Evolutionary conservation across 1,140 invertebrate species (phyloP), one percentile per base, ranked within the genome.

Genomic region (Dendroctonus valens): DNA sequence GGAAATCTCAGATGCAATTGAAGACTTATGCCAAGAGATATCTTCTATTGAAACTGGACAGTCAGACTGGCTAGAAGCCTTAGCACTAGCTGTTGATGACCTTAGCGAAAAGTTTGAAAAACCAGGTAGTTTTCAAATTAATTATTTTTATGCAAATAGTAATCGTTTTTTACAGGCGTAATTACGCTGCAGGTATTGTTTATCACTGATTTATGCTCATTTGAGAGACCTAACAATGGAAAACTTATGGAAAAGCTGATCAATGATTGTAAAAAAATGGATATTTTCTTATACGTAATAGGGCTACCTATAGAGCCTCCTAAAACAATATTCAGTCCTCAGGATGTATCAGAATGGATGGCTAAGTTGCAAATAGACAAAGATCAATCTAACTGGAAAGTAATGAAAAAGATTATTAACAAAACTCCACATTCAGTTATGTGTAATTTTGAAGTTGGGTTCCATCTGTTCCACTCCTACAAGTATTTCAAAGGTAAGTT

Each of bases 201-300:
- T 26, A 26, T 26, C 26, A 26, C 26, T 26, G 26, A 26, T 26
- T 26, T 26, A 26, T 26, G 26, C 26, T 26, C 26, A 26, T 26
- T 26, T 26, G 26, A 26, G 26, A 26, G 26, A 3, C 26, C 26
- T 26, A 3, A 26, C 26, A 26, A 26, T 26, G 26, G 26, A 26
- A 41, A 58, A 65, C 11, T 58, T 71, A 14, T 12, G 6, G n/a
- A 41, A 40, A 9, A 55, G 39, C 7, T 55, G 41, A 55, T 55
- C n/a, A n/a, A 7, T 12, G 12, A 59, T 59, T 8, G 44, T 59
- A 37, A 7, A 48, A 3, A 6, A 37, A 26, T 48, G n/a, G 40
- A 67, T 8, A 70, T 70, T 15, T 72, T 67, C 58, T 39, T 72
- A 5, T 72, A 70, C 53, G 64, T 72, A 51, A 59, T 72, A 37